Base-by-base conservation (phyloP, 2,113 vertebrate species). In the Tenebrosternarchus preto region DNA sequence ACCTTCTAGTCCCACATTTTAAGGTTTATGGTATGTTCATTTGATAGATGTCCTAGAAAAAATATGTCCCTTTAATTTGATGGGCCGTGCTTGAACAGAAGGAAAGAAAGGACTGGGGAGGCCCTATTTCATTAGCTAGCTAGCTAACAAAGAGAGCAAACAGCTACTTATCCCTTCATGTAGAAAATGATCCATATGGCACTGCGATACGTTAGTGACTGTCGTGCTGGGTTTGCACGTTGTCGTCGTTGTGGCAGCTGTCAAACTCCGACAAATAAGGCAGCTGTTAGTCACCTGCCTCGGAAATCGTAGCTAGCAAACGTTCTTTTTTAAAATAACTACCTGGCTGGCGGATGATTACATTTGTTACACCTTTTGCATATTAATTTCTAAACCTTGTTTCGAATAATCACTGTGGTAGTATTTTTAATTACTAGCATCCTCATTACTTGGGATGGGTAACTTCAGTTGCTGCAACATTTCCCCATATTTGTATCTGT, bases 91-190 rank as follows among this genome's bases (percentile, higher is more conserved):
- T 66, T 61, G 33, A 66, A 19, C 63, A 25, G 43, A 31, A 31
- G 33, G n/a, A 63, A 76, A 63, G 60, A 24, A 53, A 76, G 74
- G 46, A 61, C 19, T 9, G 55, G 67, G 60, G 33, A 79, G 68
- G 67, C 66, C 77, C 70, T 22, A 9, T 55, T 55, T 78, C 68
- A 17, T 79, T 56, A 69, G 76, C 20, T 29, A 19, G 12, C 15
- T 24, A 25, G 19, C 75, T 16, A 22, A 72, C 24, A 73, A 36
- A 77, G 61, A 53, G 33, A 56, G 22, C 22, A 22, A 1, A 6
- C 11, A 46, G 5, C 4, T 46, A 9, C 39, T 1, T 46, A 9
- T 46, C 39, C 5, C 9, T 46, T 46, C 39, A 46, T 1, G 25
- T 7, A 39, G n/a, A 36, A 33, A 64, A 73, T 24, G 57, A 16